Base-by-base conservation (phyloP, 2,113 vertebrate genomes). In the Chloropsis hardwickii region DNA sequence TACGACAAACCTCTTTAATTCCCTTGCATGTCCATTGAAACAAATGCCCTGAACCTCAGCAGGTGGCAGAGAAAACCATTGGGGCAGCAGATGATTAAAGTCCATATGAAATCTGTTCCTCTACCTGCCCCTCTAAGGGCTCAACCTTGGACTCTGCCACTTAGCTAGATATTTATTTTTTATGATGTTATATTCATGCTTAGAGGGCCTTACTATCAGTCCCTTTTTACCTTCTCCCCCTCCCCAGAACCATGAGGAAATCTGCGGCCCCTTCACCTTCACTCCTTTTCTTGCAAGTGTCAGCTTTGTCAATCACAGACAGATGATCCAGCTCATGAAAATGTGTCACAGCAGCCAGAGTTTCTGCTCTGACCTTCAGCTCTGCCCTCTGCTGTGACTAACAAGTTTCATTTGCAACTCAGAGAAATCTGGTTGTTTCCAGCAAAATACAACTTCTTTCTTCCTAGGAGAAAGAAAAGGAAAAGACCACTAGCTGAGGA, bases 221-320 rank as follows among this genome's bases (percentile, higher is more conserved):
- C 51, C 9, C 14, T 45, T 92, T 83, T 70, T 86, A 66, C 79
- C 14, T 74, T 18, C 4, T 10, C 6, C 27, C 29, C 9, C 9
- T 33, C 23, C 73, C 48, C 45, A 62, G 81, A 93, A 90, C 47
- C 54, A 92, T 11, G 40, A 97, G 58, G 64, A 95, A 94, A 89
- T 94, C 90, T 81, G 51, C 74, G 92, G 88, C 81, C 93, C 96
- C 90, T 97, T 97, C 90, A 89, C 96, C 96, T 93, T 94, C 82
- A 33, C n/a, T 96, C 85, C 64, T 66, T 96, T 96, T 84, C 94
- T 93, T 84, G 53, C 88, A 74, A 90, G 90, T 96, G 96, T 95
- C 97, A 95, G 94, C 81, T 97, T 96, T 97, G 97, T 97, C 97
- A 97, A 95, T 97, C 97, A 97, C 44, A n/a, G 65, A 80, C 65